Evolutionary conservation across 2,888 invertebrate species (phyloP).

Genomic region (Chaitophorus viminalis): DNA sequence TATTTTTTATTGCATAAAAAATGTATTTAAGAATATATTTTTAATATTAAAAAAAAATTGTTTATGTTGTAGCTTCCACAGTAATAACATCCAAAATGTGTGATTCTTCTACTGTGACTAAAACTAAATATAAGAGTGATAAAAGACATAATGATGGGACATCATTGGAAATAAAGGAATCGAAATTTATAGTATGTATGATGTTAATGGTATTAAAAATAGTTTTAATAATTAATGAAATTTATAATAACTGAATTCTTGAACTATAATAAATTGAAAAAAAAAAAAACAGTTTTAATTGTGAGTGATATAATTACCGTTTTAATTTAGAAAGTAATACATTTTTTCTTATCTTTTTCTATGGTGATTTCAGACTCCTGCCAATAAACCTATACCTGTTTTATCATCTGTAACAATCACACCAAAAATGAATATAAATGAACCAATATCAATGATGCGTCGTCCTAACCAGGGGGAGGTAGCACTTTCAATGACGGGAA

Average conservation of each 20-base stretch:
- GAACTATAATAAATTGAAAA: too few species aligned
- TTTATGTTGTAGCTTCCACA: background rate
- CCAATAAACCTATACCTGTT: slow-evolving; percentile 40
- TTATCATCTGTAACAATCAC: slow-evolving; percentile 49
- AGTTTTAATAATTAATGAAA: too few species aligned
- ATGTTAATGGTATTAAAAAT: background rate
- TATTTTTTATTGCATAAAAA: too few species aligned
- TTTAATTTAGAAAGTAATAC: background rate
- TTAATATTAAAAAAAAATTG: background rate
- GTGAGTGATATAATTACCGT: too few species aligned
- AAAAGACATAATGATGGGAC: background rate
- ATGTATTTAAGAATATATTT: too few species aligned
- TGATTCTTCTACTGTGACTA: background rate
- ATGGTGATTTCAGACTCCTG: slow-evolving; percentile 56
- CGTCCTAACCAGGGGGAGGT: slow-evolving; percentile 63
- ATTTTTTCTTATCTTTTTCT: background rate
- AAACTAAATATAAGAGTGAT: background rate
- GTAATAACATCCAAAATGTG: background rate
- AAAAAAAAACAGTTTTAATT: too few species aligned
- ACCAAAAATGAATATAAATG: slow-evolving; percentile 63
- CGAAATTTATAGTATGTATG: slow-evolving; percentile 2
- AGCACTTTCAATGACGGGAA: slow-evolving; percentile 62
- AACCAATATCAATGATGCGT: slow-evolving; percentile 62
- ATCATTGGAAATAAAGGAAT: slow-evolving; percentile 24
- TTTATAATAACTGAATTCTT: too few species aligned